Evolutionary conservation across 2,113 vertebrate species (phyloP), one percentile per base, ranked within the genome.

Genomic region (Pangasianodon hypophthalmus): DNA sequence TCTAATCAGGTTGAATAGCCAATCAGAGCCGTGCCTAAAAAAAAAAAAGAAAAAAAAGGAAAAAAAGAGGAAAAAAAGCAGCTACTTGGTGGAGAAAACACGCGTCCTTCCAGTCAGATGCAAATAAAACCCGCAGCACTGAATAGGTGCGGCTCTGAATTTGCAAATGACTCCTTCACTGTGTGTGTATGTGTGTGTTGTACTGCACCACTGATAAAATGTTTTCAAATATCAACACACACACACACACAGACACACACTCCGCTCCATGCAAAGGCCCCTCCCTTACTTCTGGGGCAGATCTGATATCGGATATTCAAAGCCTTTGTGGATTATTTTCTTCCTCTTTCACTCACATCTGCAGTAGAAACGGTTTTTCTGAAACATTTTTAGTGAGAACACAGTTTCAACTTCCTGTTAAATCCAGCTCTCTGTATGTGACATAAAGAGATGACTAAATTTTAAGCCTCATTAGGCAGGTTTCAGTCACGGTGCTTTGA

Each of bases 1-100:
- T 92, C 71, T 90, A 91, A 93, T 93, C 89, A 92, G 21, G 58
- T 75, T 92, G 91, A 92, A 90, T 91, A 71, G 91, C 90, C 90
- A 91, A 92, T 91, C 90, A 91, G 73, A 64, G 85, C 69, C 29
- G 11, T 29, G 37, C 83, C 60, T 41, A 80, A 58, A 82, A 56
- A 54, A 19, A 29, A 6, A 29, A 11, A 29, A 41, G 2, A 62
- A 62, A 62, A 2, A 62, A 62, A 62, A 8, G 29, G 29, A 29
- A 1, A 62, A 62, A 62, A 2, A 60, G 26, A 0, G 14, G 6
- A 37, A 37, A 44, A 75, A 64, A 77, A 75, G 16, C 71, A 58
- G 85, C 64, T 44, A 85, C 86, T 89, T 81, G 82, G 82, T 52
- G 62, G 32, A 37, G n/a, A 60, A 80, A 50, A 71, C 75, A 81